Conservation (phyloP, 2,797 vertebrate genomes). For the Cheirogaleus major region DNA sequence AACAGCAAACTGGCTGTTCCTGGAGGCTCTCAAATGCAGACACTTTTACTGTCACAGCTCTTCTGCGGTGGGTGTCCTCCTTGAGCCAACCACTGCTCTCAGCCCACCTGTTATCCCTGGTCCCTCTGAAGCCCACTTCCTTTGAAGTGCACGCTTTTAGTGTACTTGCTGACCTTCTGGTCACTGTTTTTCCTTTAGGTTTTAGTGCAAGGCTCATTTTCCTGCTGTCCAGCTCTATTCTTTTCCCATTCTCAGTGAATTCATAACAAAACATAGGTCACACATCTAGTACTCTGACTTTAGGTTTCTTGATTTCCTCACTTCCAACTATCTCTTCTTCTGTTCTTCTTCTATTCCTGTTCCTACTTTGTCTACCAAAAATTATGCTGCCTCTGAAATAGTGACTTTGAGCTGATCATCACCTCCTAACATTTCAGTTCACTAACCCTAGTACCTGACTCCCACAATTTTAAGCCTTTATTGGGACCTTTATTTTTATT, state of each 20-base stretch:
- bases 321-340: not conserved
- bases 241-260: not conserved
- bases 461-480: not conserved
- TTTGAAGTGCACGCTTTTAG: not conserved
- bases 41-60: not conserved
- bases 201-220: not conserved
- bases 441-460: not conserved
- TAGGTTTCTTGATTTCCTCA: not conserved
- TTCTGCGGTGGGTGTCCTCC: not conserved
- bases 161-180: not conserved
- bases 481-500: too few species aligned
- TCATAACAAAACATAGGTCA: not conserved
- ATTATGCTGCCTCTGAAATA: not conserved
- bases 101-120: not conserved
- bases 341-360: too few species aligned
- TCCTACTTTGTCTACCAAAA: not conserved
- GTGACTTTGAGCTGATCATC: not conserved
- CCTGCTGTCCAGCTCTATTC: not conserved
- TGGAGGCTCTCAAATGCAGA: not conserved
- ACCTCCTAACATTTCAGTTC: not conserved
- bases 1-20: not conserved
- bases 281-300: not conserved
- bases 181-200: not conserved
- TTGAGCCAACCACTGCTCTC: not conserved
- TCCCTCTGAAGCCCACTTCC: not conserved